Evolutionary conservation across 2,888 invertebrate species (phyloP).

Genomic region (Himalopsyche japonica): DNA sequence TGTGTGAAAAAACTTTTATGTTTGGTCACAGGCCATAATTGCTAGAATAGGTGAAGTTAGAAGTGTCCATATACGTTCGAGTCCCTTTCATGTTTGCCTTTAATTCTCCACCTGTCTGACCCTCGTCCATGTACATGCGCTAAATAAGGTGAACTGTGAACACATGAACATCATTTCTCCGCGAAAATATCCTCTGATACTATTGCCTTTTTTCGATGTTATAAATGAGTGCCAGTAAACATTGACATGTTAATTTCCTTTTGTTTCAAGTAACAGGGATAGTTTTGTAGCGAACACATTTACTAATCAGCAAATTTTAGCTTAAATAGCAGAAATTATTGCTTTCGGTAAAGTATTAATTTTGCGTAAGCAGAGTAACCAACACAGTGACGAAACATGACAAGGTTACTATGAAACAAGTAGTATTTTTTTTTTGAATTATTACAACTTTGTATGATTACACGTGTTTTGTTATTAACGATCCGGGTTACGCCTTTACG

Average conservation of each 20-base stretch:
- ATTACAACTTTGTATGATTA: too few relatives aligned
- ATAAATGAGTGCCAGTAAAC: neutral
- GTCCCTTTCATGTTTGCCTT: slow-evolving; percentile 5
- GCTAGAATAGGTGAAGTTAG: neutral
- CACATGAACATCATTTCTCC: neutral
- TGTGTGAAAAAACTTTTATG: neutral
- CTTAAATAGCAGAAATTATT: too few relatives aligned
- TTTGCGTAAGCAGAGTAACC: too few relatives aligned
- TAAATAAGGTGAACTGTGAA: neutral
- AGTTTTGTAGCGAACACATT: too few relatives aligned
- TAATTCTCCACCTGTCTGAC: neutral
- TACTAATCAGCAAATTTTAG: too few relatives aligned
- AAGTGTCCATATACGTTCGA: neutral
- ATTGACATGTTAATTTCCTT: neutral
- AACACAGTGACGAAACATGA: too few relatives aligned
- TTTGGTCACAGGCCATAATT: neutral
- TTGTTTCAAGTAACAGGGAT: neutral
- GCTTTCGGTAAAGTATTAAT: too few relatives aligned
- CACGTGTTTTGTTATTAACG: too few relatives aligned
- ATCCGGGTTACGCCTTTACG: too few relatives aligned
- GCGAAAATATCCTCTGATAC: neutral
- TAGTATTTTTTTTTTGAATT: too few relatives aligned
- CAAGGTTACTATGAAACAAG: too few relatives aligned
- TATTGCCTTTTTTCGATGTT: neutral
- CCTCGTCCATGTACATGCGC: neutral